Evolutionary conservation across 1,140 invertebrate species (phyloP).

Genomic region (Cydia pomonella): DNA sequence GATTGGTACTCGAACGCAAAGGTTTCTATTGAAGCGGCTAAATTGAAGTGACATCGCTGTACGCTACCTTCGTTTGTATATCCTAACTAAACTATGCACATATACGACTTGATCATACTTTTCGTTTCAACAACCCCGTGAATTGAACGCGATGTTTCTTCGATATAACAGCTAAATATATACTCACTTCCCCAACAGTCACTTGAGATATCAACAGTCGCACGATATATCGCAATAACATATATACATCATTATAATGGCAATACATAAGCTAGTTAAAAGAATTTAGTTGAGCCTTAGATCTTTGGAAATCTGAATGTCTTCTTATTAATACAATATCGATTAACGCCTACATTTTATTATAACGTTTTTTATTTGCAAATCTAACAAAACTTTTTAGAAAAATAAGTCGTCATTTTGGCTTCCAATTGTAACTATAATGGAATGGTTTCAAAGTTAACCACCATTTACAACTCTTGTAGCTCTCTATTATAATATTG

Average conservation of each 20-base stretch:
- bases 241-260: constrained; percentile 55
- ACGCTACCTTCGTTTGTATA: constrained; percentile 27
- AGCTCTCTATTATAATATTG: constrained; percentile 44
- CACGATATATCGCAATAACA: constrained; percentile 38
- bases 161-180: constrained; percentile 32
- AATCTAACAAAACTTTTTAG: constrained; percentile 78
- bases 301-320: constrained; percentile 77
- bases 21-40: constrained; percentile 22
- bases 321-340: constrained; percentile 69
- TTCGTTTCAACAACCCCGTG: constrained; percentile 38
- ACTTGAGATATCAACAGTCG: constrained; percentile 29
- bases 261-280: constrained; percentile 66
- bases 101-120: constrained; percentile 56
- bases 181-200: constrained; percentile 22
- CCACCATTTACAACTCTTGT: constrained; percentile 58
- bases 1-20: constrained; percentile 23
- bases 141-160: constrained; percentile 24
- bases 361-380: constrained; percentile 70
- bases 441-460: constrained; percentile 77
- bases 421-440: constrained; percentile 75
- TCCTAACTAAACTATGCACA: constrained; percentile 35
- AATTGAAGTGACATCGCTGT: constrained; percentile 28
- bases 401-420: constrained; percentile 80
- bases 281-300: constrained; percentile 75
- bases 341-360: constrained; percentile 75